Evolutionary conservation across 2,888 invertebrate species (phyloP).

Genomic region (Metellina segmentata): DNA sequence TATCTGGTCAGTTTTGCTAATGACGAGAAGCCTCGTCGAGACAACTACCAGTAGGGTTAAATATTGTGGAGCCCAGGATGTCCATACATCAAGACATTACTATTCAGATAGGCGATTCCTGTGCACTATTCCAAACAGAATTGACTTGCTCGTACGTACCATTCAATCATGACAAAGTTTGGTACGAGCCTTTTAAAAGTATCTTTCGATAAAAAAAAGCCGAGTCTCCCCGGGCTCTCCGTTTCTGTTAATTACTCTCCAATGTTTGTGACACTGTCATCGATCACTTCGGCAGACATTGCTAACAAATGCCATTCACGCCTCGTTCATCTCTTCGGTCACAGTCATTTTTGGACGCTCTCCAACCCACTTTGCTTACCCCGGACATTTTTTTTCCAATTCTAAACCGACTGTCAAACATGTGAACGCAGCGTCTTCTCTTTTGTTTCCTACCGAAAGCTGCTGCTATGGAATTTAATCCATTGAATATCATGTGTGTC

Average conservation of each 20-base stretch:
- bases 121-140: too few relatives aligned
- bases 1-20: too few relatives aligned
- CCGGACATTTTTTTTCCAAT: background rate
- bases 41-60: too few relatives aligned
- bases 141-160: too few relatives aligned
- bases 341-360: slow-evolving; percentile 43
- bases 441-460: background rate
- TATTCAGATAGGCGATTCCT: too few relatives aligned
- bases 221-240: background rate
- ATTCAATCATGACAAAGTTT: too few relatives aligned
- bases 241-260: slow-evolving; percentile 41
- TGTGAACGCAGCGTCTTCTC: slow-evolving; percentile 14
- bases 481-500: background rate
- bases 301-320: slow-evolving; percentile 63
- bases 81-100: too few relatives aligned
- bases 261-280: slow-evolving; percentile 32
- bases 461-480: slow-evolving; percentile 26
- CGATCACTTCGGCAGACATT: slow-evolving; percentile 31
- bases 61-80: too few relatives aligned
- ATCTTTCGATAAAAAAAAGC: background rate
- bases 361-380: slow-evolving; percentile 29
- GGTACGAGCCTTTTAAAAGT: background rate
- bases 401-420: background rate
- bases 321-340: slow-evolving; percentile 49
- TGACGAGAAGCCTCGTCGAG: too few relatives aligned